Evolutionary conservation across 2,797 vertebrate genomes (phyloP).

Genomic region (Carcharodon carcharias): DNA sequence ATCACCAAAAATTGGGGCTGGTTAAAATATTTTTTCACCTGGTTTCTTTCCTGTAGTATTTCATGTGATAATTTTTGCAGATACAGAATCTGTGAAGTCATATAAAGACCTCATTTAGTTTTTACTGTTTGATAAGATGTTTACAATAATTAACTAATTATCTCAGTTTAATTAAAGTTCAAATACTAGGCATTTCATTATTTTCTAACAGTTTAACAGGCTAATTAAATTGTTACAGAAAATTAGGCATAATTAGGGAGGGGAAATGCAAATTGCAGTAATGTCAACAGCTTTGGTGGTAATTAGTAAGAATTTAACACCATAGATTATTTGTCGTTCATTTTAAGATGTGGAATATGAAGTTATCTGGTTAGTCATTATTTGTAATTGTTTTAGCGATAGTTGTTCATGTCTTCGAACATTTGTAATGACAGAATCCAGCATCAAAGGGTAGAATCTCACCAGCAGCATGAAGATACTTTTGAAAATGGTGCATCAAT

Average conservation of each 20-base stretch:
- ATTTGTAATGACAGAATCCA: neutral
- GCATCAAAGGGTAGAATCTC: neutral
- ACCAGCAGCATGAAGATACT: neutral
- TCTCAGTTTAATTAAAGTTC: slow-evolving; percentile 33
- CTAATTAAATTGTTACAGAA: slow-evolving; percentile 31
- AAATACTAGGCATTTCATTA: slow-evolving; percentile 21
- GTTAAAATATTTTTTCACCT: neutral
- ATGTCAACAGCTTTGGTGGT: slow-evolving; percentile 28
- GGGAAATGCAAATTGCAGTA: slow-evolving; percentile 11
- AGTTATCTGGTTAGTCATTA: neutral
- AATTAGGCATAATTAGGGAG: neutral
- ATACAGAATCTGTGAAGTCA: neutral
- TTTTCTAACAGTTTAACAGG: slow-evolving; percentile 29
- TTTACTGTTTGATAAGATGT: slow-evolving; percentile 30
- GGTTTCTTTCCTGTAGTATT: neutral
- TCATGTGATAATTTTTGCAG: neutral
- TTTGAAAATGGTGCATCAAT: neutral
- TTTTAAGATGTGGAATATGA: neutral
- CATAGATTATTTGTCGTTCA: neutral
- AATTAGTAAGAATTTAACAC: slow-evolving; percentile 28
- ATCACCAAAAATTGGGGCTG: neutral
- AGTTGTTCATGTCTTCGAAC: neutral
- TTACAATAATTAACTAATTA: slow-evolving; percentile 34
- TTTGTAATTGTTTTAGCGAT: neutral
- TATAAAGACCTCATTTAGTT: slow-evolving; percentile 5